A percentile compares a stretch with the other conserved stretches of the same genome.
Conservation (phyloP, 2,113 vertebrate genomes). For the Melospiza melodia region DNA sequence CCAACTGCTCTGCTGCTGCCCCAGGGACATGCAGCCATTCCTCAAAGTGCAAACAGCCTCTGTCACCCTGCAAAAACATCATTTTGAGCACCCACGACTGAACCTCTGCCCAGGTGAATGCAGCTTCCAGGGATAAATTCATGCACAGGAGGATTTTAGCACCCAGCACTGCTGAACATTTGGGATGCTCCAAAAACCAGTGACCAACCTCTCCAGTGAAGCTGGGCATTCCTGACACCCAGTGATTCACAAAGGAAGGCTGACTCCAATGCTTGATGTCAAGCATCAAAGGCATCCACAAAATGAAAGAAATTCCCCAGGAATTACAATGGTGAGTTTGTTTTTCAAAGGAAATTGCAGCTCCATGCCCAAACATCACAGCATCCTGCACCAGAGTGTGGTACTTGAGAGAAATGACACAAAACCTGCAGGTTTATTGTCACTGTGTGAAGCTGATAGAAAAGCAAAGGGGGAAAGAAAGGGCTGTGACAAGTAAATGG, state of each 20-base stretch:
- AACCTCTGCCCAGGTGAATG: not conserved
- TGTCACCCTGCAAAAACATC: not conserved
- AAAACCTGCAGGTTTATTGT: not conserved
- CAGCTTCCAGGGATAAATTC: not conserved
- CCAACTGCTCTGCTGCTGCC: not conserved
- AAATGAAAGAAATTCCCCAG: not conserved
- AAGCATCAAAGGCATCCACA: constrained; percentile 38
- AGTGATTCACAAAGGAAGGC: not conserved
- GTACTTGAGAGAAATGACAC: not conserved
- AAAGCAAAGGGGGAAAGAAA: constrained; percentile 23
- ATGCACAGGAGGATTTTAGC: fast-evolving
- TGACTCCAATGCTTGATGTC: not conserved
- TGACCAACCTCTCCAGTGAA: not conserved
- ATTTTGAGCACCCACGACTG: fast-evolving
- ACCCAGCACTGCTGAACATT: not conserved
- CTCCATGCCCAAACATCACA: not conserved
- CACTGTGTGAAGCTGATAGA: not conserved
- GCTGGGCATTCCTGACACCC: not conserved
- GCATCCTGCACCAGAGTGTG: not conserved
- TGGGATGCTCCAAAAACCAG: not conserved
- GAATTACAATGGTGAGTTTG: not conserved
- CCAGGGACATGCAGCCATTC: not conserved
- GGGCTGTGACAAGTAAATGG: not conserved
- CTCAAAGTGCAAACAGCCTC: not conserved
- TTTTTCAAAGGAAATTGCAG: constrained; percentile 39